phyloP scores from a whole-genome alignment of 2,113 vertebrate species.

The Lagopus leucura region DNA sequence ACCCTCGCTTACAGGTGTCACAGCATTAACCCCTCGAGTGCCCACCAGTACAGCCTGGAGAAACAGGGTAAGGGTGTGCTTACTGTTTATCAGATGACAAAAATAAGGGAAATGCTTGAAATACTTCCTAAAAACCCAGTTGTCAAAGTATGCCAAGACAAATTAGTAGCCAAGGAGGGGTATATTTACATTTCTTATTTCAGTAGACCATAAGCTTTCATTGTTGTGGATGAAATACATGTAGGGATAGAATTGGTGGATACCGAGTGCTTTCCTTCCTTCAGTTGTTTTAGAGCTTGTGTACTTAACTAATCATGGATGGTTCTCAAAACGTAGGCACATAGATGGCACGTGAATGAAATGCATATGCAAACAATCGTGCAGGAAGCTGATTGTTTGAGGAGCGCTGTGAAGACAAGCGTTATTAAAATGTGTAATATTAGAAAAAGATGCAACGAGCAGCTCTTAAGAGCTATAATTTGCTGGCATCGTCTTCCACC shows the following conservation, averaged over 20 bases:
- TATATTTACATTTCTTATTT: not conserved
- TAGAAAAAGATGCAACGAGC: not conserved
- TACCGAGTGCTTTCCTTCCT: not conserved
- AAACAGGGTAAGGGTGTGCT: not conserved
- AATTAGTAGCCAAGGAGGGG: not conserved
- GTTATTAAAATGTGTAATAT: slow-evolving; percentile 34
- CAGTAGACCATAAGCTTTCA: not conserved
- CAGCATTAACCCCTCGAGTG: not conserved
- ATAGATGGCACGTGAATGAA: not conserved
- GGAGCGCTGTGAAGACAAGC: not conserved
- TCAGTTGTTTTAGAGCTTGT: not conserved
- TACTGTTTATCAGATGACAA: not conserved
- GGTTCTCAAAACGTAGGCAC: not conserved
- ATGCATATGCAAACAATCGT: not conserved
- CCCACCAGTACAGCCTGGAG: not conserved
- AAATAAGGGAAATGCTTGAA: not conserved
- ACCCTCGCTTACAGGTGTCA: slow-evolving; percentile 27
- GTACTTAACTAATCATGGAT: not conserved
- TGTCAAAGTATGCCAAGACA: too few species aligned
- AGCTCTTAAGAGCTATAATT: slow-evolving; percentile 9
- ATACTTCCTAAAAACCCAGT: too few species aligned
- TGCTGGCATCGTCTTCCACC: not conserved
- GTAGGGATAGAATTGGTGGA: not conserved
- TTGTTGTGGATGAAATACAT: not conserved
- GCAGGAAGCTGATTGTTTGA: not conserved